phyloP scores from a whole-genome alignment of 2,797 vertebrate genomes.

The Malurus leucopterus region DNA sequence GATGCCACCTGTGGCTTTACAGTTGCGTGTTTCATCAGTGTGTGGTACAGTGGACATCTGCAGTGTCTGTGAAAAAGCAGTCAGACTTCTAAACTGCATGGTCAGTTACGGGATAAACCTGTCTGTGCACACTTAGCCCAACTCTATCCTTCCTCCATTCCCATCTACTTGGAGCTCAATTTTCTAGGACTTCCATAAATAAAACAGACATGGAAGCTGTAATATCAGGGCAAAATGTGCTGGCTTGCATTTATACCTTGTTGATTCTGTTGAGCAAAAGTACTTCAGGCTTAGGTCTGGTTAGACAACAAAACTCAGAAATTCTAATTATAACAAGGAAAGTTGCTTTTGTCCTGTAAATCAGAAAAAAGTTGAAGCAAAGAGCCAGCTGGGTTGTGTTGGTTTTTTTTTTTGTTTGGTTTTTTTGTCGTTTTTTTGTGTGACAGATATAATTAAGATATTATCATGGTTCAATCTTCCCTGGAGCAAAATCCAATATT shows the following conservation, averaged over 20 bases:
- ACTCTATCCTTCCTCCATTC: not conserved
- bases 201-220: not conserved
- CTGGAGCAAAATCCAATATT: not conserved
- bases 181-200: not conserved
- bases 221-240: not conserved
- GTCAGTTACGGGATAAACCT: not conserved
- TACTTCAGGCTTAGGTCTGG: not conserved
- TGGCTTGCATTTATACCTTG: not conserved
- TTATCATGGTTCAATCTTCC: not conserved
- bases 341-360: not conserved
- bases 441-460: not conserved
- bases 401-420: too few species aligned
- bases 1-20: not conserved
- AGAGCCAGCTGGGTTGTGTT: not conserved
- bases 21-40: not conserved
- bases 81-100: not conserved
- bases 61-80: not conserved
- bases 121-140: not conserved
- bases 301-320: not conserved
- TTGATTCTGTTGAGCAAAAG: not conserved
- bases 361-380: not conserved
- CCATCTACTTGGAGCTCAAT: not conserved
- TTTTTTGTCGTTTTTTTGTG: fast-evolving
- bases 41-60: not conserved
- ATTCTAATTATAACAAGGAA: not conserved